phyloP scores from a whole-genome alignment of 2,888 invertebrate genomes.

The Brachyptera putata region DNA sequence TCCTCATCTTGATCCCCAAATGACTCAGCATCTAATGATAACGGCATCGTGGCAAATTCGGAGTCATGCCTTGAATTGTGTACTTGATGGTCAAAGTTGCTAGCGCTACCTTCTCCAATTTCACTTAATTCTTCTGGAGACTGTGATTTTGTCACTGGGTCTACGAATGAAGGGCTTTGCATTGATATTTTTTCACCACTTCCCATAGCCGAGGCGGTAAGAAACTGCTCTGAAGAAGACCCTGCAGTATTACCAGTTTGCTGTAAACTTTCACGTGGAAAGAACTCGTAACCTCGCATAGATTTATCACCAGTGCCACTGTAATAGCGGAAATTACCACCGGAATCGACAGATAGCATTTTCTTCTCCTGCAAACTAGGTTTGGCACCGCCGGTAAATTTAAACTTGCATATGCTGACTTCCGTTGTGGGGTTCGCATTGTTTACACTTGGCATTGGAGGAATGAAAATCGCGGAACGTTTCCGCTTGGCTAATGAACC shows the following conservation, averaged over 20 bases:
- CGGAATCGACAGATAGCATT: conserved; percentile 84
- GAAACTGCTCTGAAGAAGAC: conserved; percentile 28
- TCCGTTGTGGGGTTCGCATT: conserved; percentile 74
- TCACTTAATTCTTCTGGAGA: background rate
- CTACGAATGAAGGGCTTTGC: background rate
- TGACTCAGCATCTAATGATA: conserved; percentile 35
- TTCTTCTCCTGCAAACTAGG: conserved; percentile 88
- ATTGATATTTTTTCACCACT: conserved; percentile 23
- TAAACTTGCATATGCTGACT: conserved; percentile 89
- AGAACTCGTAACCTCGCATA: conserved; percentile 70
- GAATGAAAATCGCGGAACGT: conserved; percentile 78
- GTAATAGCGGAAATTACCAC: conserved; percentile 83
- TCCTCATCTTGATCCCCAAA: conserved; percentile 34
- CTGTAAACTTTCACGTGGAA: conserved; percentile 66
- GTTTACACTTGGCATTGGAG: conserved; percentile 72
- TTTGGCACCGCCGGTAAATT: conserved; percentile 87
- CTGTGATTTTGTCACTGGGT: background rate
- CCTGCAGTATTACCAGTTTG: conserved; percentile 40
- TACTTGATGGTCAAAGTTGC: conserved; percentile 1
- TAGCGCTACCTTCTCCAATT: conserved; percentile 1
- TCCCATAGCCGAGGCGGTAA: conserved; percentile 29
- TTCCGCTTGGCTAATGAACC: conserved; percentile 59
- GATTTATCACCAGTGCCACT: conserved; percentile 80
- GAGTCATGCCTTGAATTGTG: background rate
- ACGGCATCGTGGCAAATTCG: conserved; percentile 38